These are phyloP conservation scores for Andrena haemorrhoa DNA, from an alignment of 2,888 invertebrate species.

Conservation along the genomic window DNA sequence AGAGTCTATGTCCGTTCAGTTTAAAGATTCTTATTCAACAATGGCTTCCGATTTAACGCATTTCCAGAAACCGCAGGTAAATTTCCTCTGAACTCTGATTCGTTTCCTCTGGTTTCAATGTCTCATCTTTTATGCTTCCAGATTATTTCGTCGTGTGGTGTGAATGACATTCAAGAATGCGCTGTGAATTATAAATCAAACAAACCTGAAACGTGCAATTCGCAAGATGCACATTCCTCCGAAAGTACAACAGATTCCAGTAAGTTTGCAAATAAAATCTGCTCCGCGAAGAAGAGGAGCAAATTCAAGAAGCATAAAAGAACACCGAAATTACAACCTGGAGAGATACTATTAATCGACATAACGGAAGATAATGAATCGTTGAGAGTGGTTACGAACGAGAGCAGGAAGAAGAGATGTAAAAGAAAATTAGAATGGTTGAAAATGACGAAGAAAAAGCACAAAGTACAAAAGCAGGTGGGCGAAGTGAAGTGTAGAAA, in stretches of 20 bases:
- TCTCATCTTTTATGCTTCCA: slow-evolving; percentile 29
- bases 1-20: slow-evolving; percentile 51
- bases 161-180: slow-evolving; percentile 1
- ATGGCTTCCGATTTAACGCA: slow-evolving; percentile 14
- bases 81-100: slow-evolving; percentile 22
- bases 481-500: slow-evolving; percentile 30
- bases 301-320: slow-evolving; percentile 48
- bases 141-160: slow-evolving; percentile 15
- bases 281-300: slow-evolving; percentile 23
- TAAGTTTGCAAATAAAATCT: slow-evolving; percentile 29
- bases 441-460: slow-evolving; percentile 63
- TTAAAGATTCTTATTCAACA: slow-evolving; percentile 20
- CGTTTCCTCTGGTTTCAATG: not conserved
- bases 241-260: slow-evolving; percentile 15
- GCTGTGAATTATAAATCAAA: slow-evolving; percentile 19
- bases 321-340: slow-evolving; percentile 63
- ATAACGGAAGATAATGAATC: slow-evolving; percentile 71
- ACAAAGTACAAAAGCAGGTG: slow-evolving; percentile 44
- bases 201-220: slow-evolving; percentile 12
- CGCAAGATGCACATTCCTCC: slow-evolving; percentile 1
- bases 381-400: slow-evolving; percentile 11
- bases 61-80: slow-evolving; percentile 52
- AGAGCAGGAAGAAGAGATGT: slow-evolving; percentile 57
- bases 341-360: slow-evolving; percentile 74
- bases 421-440: slow-evolving; percentile 69